Evolutionary conservation across 2,797 vertebrate species (phyloP), one percentile per base, ranked within the genome.

Genomic region (Pogoniulus pusillus): DNA sequence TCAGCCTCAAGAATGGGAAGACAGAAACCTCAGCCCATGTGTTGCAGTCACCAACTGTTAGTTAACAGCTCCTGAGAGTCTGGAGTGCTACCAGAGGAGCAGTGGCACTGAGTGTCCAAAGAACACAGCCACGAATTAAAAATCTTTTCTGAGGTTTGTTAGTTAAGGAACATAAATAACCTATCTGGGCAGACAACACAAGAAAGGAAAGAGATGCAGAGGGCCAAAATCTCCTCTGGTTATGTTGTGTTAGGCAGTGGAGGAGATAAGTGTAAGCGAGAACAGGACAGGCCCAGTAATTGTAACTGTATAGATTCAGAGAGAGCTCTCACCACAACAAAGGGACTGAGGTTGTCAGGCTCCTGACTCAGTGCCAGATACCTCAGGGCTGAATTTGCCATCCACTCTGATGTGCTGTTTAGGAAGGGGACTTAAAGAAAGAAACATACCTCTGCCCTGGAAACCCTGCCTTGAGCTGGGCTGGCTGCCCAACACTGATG

Each of bases 111-210:
- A 57, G 84, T 82, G 63, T 92, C 90, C 89, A 55, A 87, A 90
- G 85, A 81, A 65, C 65, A 53, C 45, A 82, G 26, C 89, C 64
- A 89, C 93, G 73, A 55, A 60, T 82, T 89, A 75, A 78, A 92
- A 89, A 16, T 53, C n/a, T 53, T 75, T 90, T 87, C 59, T 93
- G 77, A 82, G 51, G 64, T 65, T 93, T 90, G 76, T 93, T 88
- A 95, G 68, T 93, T 89, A 80, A 88, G 81, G 86, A 91, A 85
- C 34, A 74, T 93, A 83, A 93, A 87, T 87, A 87, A 92, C 57
- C 5, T 43, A 81, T 87, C n/a, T 91, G 68, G 78, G 58, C 70
- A 93, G 64, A n/a, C 54, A 78, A 68, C 73, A 64, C 19, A 55
- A 80, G 60, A 90, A 86, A 59, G 84, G 64, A 90, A 85, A 77